Evolutionary conservation across 1,140 invertebrate species (phyloP).

Genomic region (Leptopilina boulardi): DNA sequence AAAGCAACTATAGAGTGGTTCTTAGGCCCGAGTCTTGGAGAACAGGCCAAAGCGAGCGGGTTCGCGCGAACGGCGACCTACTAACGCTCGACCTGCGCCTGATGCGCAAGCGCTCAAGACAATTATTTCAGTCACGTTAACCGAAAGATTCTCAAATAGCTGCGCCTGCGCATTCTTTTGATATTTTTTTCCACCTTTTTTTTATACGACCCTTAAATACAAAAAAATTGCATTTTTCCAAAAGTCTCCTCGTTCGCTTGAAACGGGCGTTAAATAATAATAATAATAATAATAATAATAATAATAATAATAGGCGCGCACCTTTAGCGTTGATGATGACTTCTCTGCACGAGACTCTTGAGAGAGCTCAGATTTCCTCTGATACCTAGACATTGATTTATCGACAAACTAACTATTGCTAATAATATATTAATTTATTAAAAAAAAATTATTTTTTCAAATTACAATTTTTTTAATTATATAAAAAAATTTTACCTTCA

Average conservation of each 20-base stretch:
- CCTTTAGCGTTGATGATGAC: background rate
- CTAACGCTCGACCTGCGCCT: conserved; percentile 56
- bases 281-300: too few relatives aligned
- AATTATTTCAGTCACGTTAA: conserved; percentile 4
- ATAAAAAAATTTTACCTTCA: too few relatives aligned
- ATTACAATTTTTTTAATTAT: too few relatives aligned
- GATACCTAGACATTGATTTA: too few relatives aligned
- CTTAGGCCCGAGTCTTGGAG: conserved; percentile 39
- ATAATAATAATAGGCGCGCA: too few relatives aligned
- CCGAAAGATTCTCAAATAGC: conserved; percentile 38
- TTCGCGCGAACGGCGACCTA: conserved; percentile 64
- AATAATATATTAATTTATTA: too few relatives aligned
- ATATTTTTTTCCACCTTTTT: background rate
- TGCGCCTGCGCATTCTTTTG: conserved; percentile 2
- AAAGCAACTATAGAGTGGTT: conserved; percentile 32
- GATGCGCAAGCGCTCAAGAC: conserved; percentile 56
- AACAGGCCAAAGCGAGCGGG: conserved; percentile 49
- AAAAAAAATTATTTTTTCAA: too few relatives aligned
- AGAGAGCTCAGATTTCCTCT: too few relatives aligned
- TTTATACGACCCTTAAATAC: background rate
- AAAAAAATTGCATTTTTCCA: background rate
- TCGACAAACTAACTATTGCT: too few relatives aligned
- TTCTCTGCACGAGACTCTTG: background rate
- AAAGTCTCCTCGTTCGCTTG: background rate
- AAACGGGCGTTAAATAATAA: background rate